Percentiles rank a stretch among this genome's conserved stretches.
Conservation (phyloP, 1,140 invertebrate genomes). For the Drosophila auraria region DNA sequence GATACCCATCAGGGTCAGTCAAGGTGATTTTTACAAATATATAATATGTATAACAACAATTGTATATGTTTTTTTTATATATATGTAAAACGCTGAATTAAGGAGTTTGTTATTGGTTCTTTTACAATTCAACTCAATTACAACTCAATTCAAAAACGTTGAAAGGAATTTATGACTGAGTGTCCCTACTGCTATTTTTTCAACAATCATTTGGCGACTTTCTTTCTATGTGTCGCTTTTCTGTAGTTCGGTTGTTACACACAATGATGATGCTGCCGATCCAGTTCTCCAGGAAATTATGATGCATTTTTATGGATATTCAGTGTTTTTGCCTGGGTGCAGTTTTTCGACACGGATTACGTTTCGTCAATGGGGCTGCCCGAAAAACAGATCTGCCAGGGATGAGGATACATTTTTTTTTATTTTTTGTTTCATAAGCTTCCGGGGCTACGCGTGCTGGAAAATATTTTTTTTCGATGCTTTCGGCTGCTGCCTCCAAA, state of each 20-base stretch:
- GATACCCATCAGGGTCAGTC: constrained; percentile 20
- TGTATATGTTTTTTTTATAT: too few relatives aligned
- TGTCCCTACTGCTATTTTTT: constrained; percentile 16
- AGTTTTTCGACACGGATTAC: constrained; percentile 65
- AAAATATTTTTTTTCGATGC: constrained; percentile 34
- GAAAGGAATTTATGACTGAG: neutral
- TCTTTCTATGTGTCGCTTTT: constrained; percentile 1
- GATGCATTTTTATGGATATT: constrained; percentile 85
- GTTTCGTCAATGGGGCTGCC: constrained; percentile 57
- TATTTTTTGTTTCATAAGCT: constrained; percentile 62
- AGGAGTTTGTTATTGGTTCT: too few relatives aligned
- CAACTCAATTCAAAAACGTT: too few relatives aligned
- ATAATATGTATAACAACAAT: too few relatives aligned
- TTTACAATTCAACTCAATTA: too few relatives aligned
- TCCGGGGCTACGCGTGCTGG: constrained; percentile 57
- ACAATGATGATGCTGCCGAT: constrained; percentile 45
- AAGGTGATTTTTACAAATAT: too few relatives aligned
- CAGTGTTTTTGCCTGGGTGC: constrained; percentile 76
- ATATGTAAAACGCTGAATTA: too few relatives aligned
- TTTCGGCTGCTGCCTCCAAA: constrained; percentile 31
- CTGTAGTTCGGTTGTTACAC: constrained; percentile 16
- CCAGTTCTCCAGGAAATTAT: constrained; percentile 77
- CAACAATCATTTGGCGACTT: constrained; percentile 6
- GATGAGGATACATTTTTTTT: constrained; percentile 37
- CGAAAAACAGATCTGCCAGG: constrained; percentile 29